Conservation (phyloP, 2,113 vertebrate species). For the Azemiops feae region DNA sequence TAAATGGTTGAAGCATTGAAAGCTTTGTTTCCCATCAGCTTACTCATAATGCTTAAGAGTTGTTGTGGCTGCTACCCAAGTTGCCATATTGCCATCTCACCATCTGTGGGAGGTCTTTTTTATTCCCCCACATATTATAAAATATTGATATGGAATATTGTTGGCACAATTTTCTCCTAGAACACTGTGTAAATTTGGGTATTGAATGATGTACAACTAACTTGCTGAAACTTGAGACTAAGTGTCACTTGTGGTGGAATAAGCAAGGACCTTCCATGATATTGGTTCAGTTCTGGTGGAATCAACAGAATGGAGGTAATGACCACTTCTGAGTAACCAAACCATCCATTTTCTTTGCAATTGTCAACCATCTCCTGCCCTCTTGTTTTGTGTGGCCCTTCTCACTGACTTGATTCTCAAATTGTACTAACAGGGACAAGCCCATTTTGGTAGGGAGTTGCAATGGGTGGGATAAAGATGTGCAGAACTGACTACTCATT, state of each 20-base stretch:
- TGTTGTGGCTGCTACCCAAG: background rate
- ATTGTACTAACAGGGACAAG: background rate
- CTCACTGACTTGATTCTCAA: background rate
- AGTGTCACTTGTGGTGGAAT: background rate
- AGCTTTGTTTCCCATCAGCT: background rate
- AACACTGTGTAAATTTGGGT: background rate
- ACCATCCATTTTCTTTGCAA: background rate
- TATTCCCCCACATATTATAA: background rate
- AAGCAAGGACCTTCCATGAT: background rate
- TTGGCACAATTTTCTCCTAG: background rate
- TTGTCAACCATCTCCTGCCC: background rate
- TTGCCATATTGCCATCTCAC: background rate
- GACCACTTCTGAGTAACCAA: background rate
- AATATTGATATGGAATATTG: background rate
- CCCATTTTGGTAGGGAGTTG: background rate
- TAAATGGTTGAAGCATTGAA: background rate
- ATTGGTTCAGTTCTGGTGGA: background rate
- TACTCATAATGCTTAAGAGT: background rate
- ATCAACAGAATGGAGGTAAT: background rate
- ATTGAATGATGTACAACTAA: background rate
- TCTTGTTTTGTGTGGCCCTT: background rate
- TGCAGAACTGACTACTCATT: background rate
- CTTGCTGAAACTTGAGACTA: background rate
- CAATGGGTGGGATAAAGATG: background rate
- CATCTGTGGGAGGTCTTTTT: background rate